Conservation (phyloP, 2,797 vertebrate genomes). For the Enteromius fasciolatus region DNA sequence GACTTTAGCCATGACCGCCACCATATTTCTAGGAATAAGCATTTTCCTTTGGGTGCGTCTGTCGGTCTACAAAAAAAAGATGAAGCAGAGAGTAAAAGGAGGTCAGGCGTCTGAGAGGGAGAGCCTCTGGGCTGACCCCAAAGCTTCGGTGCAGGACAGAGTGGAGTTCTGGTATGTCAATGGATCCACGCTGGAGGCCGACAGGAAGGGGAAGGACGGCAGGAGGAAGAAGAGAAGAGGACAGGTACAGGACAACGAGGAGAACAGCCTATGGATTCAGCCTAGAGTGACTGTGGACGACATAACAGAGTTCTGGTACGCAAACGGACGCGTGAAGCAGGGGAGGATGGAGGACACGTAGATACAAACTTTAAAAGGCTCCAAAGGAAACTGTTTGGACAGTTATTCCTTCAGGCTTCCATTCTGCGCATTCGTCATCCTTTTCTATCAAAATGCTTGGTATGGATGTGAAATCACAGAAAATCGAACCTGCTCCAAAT, state of each 20-base stretch:
- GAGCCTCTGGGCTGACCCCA: slow-evolving; percentile 59
- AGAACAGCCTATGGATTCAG: slow-evolving; percentile 55
- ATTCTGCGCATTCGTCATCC: not conserved
- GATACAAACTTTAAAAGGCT: not conserved
- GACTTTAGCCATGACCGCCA: slow-evolving; percentile 56
- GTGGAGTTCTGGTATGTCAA: slow-evolving; percentile 67
- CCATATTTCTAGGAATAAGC: slow-evolving; percentile 62
- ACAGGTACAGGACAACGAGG: slow-evolving; percentile 17
- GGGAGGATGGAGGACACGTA: not conserved
- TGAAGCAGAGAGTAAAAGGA: not conserved
- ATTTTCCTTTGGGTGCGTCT: slow-evolving; percentile 64
- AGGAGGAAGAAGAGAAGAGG: slow-evolving; percentile 1
- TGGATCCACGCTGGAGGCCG: slow-evolving; percentile 46
- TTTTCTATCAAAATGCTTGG: not conserved
- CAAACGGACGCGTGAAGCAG: slow-evolving; percentile 43
- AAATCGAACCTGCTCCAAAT: too few species aligned
- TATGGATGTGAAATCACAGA: too few species aligned
- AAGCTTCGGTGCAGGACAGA: slow-evolving; percentile 58
- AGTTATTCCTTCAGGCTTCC: not conserved
- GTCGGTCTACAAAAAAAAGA: slow-evolving; percentile 41
- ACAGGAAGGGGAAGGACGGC: slow-evolving; percentile 24
- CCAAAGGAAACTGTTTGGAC: not conserved
- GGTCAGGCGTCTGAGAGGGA: slow-evolving; percentile 3
- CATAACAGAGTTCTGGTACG: slow-evolving; percentile 64
- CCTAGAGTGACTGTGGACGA: slow-evolving; percentile 66